Evolutionary conservation across 2,113 vertebrate genomes (phyloP).

Genomic region (Megaceryle torquata): DNA sequence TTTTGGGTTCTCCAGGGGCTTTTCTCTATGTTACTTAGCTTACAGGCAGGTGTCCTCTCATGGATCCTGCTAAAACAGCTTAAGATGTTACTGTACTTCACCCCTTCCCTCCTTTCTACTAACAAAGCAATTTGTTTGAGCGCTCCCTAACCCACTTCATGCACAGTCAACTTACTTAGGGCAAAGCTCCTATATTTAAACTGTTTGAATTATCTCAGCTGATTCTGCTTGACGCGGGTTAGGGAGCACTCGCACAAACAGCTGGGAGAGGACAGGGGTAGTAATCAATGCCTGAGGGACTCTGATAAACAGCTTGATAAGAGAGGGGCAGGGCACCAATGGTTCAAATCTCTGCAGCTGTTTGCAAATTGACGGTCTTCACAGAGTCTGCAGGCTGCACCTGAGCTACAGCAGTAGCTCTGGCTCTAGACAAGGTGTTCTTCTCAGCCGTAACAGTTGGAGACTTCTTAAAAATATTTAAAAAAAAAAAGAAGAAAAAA

Average conservation of each 20-base stretch:
- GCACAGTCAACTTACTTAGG: neutral
- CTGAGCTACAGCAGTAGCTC: neutral
- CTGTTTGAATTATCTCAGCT: constrained; percentile 23
- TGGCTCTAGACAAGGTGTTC: neutral
- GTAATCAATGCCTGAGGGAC: constrained; percentile 28
- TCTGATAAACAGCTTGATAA: constrained; percentile 27
- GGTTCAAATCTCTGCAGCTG: constrained; percentile 43
- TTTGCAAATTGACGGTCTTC: neutral
- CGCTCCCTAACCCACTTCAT: constrained; percentile 20
- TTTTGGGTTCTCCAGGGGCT: neutral
- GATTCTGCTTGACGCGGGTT: constrained; percentile 37
- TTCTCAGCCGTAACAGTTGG: neutral
- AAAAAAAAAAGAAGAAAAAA: neutral
- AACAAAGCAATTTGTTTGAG: constrained; percentile 14
- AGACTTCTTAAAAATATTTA: neutral
- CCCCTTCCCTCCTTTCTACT: neutral
- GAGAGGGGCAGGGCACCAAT: neutral
- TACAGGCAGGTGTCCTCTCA: neutral
- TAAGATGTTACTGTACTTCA: neutral
- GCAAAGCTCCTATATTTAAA: neutral
- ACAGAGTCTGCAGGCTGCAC: neutral
- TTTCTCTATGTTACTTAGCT: neutral
- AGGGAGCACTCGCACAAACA: constrained; percentile 22
- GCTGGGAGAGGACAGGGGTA: neutral
- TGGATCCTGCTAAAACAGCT: neutral